A percentile compares a stretch with the other conserved stretches of the same genome.
Evolutionary conservation across 2,797 vertebrate species (phyloP).

Genomic region (Argya squamiceps): DNA sequence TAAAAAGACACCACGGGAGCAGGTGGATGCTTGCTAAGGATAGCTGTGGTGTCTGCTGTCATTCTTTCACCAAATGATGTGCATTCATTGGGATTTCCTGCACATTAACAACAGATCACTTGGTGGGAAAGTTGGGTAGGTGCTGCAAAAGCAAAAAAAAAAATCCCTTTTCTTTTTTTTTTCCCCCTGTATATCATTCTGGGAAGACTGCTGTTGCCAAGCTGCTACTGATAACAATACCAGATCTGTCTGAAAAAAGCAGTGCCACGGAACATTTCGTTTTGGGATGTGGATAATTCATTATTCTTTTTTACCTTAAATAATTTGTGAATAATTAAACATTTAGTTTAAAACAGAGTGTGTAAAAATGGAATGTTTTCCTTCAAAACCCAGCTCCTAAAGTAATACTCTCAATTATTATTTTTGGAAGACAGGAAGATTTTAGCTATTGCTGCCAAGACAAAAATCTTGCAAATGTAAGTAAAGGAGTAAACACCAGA

Average conservation of each 20-base stretch:
- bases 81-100: constrained; percentile 53
- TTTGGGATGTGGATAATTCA: background rate
- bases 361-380: background rate
- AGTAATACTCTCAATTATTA: background rate
- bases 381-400: background rate
- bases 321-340: background rate
- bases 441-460: background rate
- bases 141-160: constrained; percentile 24
- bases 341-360: background rate
- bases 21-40: constrained; percentile 73
- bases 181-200: background rate
- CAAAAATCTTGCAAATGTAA: background rate
- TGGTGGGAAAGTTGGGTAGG: constrained; percentile 30
- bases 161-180: background rate
- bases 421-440: background rate
- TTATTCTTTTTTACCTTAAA: background rate
- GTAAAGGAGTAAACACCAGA: background rate
- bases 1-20: constrained; percentile 68
- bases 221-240: background rate
- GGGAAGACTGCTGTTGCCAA: background rate
- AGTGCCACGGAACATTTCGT: background rate
- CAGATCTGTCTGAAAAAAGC: background rate
- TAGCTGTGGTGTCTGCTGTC: constrained; percentile 56
- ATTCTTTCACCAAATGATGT: constrained; percentile 55
- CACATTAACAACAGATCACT: constrained; percentile 25